Evolutionary conservation across 1,140 invertebrate genomes (phyloP), one percentile per base, ranked within the genome.

Genomic region (Xylocopa sonorina): DNA sequence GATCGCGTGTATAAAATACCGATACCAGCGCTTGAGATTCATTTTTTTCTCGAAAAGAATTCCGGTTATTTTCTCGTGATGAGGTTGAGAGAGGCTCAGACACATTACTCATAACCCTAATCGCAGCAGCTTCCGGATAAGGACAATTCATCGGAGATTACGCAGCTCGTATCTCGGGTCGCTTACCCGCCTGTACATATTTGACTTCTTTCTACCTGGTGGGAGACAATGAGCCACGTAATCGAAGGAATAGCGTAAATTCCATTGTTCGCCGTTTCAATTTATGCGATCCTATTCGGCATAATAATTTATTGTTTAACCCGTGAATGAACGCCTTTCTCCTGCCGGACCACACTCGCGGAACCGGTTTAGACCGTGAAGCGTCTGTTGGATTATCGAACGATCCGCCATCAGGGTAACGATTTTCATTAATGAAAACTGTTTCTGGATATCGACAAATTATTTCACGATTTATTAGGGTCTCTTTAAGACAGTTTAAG

Each of bases 291-390:
- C 18, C 29, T 18, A 43, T 57, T 71, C 68, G 38, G 57, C 50
- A 38, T 51, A 71, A 73, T 73, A 63, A 73, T 73, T 73, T 64
- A 64, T 74, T 62, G 58, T 74, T 64, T n/a, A 27, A 2, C 32
- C 43, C 14, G 43, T 74, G 57, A 50, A 62, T 74, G 55, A 51
- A 46, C 43, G 29, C 57, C 71, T 60, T 62, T 74, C 43, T 63
- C 43, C 41, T 27, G 18, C 27, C 41, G 51, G 68, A 55, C 51
- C 68, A 57, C 68, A 71, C 68, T 41, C n/a, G 68, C 29, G 10
- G 68, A 71, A 71, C 68, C 68, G 68, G 68, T 71, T 71, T 57
- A 57, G 24, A 71, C 12, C 50, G 68, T 57, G 68, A 24, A 29
- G 50, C 57, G 55, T 62, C 71, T 73, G 29, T 50, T 73, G 41